A percentile compares a stretch with the other conserved stretches of the same genome.
Evolutionary conservation across 2,113 vertebrate genomes (phyloP).

Genomic region (Pimephales promelas): DNA sequence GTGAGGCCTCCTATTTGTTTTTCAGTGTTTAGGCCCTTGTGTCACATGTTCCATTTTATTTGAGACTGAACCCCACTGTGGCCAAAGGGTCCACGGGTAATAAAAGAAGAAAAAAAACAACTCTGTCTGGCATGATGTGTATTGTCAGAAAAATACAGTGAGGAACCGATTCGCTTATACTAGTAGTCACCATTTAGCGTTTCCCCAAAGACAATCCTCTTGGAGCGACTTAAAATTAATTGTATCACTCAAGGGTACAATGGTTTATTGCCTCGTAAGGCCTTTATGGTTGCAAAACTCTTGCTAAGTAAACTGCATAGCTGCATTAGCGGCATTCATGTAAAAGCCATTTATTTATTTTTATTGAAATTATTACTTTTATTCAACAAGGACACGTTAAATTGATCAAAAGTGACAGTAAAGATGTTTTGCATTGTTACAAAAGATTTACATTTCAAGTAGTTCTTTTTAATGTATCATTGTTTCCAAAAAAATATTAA

Average conservation of each 20-base stretch:
- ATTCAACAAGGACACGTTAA: not conserved
- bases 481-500: too few relatives aligned
- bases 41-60: conserved; percentile 54
- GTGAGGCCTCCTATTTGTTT: conserved; percentile 64
- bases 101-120: not conserved
- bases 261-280: not conserved
- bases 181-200: not conserved
- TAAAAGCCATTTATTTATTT: too few relatives aligned
- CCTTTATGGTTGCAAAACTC: not conserved
- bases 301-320: not conserved
- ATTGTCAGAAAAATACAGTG: not conserved
- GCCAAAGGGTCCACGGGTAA: not conserved
- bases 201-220: not conserved
- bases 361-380: too few relatives aligned
- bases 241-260: not conserved
- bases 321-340: not conserved
- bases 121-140: not conserved
- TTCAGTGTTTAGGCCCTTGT: conserved; percentile 37
- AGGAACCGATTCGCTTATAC: not conserved
- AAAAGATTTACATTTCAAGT: too few relatives aligned
- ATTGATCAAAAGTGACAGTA: not conserved
- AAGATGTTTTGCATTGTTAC: too few relatives aligned
- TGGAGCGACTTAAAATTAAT: not conserved
- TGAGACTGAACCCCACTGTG: conserved; percentile 1
- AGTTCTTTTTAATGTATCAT: too few relatives aligned